phyloP scores from a whole-genome alignment of 2,797 vertebrate species.

The Prunella strophiata region DNA sequence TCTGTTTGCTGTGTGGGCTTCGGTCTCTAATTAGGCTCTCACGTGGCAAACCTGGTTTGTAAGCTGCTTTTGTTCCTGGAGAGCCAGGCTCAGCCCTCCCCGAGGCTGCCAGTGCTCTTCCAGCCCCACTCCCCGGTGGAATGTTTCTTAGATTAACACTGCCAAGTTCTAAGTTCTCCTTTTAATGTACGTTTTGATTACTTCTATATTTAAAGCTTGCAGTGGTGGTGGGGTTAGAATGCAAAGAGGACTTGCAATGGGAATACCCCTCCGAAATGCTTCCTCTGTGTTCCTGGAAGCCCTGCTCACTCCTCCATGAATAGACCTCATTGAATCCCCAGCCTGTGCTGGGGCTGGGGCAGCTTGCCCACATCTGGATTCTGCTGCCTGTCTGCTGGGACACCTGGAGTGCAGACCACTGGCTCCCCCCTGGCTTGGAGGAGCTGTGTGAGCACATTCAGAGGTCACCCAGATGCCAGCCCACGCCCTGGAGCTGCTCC shows the following conservation, averaged over 20 bases:
- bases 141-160: background rate
- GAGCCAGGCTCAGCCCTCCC: constrained; percentile 6
- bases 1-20: constrained; percentile 63
- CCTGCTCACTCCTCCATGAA: background rate
- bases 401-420: background rate
- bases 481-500: background rate
- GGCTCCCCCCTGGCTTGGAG: background rate
- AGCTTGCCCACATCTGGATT: constrained; percentile 15
- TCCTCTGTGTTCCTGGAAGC: background rate
- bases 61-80: constrained; percentile 52
- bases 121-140: rapidly evolving
- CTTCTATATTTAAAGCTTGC: background rate
- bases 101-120: rapidly evolving
- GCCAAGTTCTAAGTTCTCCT: constrained; percentile 7
- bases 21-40: constrained; percentile 53
- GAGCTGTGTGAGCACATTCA: background rate
- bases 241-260: background rate
- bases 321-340: background rate
- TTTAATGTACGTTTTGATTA: constrained; percentile 14
- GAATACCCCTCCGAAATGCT: background rate
- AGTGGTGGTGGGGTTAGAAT: background rate
- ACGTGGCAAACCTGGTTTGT: constrained; percentile 49
- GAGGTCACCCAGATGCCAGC: background rate
- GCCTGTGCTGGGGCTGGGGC: background rate
- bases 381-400: background rate